Evolutionary conservation across 2,888 invertebrate species (phyloP), one percentile per base, ranked within the genome.

Genomic region (Nowickia ferox): DNA sequence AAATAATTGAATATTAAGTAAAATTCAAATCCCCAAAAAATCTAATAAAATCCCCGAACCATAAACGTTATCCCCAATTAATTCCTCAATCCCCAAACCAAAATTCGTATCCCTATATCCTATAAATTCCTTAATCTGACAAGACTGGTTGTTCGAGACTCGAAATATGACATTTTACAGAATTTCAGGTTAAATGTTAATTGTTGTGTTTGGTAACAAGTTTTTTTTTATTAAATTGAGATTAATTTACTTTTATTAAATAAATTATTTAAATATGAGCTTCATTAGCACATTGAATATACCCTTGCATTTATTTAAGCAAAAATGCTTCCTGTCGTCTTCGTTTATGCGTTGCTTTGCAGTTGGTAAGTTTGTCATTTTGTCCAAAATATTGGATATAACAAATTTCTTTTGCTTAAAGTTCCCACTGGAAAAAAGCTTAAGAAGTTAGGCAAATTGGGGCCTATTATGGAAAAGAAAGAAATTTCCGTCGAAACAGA

Each of bases 401-500:
- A 57, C 1, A 9, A 19, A 38, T 40, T 17, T 19, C 6, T 9
- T 48, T 51, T 59, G 9, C 6, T 48, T 77, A 15, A 15, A 85
- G 85, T 19, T 40, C 75, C 83, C 11, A 9, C 38, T 40, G 2
- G 57, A 1, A 75, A 79, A 53, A 86, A 86, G 15, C 9, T 71
- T 89, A 94, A 94, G 89, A 95, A 95, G 91, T 89, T 93, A 0
- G 95, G 95, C 13, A 95, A 95, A 92, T 88, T 94, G 3, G 95
- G 95, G 0, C 94, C 94, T 2, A 89, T 94, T 11, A 93, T 95
- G 89, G 96, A 97, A 90, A 97, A 96, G 92, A 95, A 94, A 89
- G 93, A 95, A 46, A 92, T 97, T 84, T 96, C 97, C 0, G 98
- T 98, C 2, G 98, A 98, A 93, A 96, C 95, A 0, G 98, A 98